Percentiles rank a stretch among this genome's conserved stretches.
Conservation (phyloP, 2,113 vertebrate genomes). For the Colossoma macropomum region DNA sequence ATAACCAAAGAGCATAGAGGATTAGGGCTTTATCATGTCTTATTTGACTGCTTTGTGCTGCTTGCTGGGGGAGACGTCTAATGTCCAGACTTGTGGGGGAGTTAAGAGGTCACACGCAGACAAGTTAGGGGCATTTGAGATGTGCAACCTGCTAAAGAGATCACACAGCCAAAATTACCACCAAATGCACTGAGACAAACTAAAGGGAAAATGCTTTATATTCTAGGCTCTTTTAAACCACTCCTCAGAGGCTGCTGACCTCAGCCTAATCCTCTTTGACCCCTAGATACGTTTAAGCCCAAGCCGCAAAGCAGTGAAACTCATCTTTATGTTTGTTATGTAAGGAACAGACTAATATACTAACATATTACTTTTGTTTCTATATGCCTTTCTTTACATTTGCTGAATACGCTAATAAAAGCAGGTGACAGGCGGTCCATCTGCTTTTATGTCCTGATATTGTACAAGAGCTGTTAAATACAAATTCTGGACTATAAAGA, state of each 20-base stretch:
- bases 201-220: conserved; percentile 41
- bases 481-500: conserved; percentile 54
- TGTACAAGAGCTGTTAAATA: conserved; percentile 47
- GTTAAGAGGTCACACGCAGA: conserved; percentile 57
- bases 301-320: conserved; percentile 27
- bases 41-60: conserved; percentile 32
- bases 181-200: conserved; percentile 49
- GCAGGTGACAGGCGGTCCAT: conserved; percentile 33
- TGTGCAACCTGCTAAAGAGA: conserved; percentile 58
- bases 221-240: conserved; percentile 46
- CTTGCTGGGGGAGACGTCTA: conserved; percentile 22
- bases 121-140: conserved; percentile 46
- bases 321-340: conserved; percentile 1
- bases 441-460: conserved; percentile 40
- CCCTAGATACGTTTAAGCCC: conserved; percentile 37
- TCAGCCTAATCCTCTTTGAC: conserved; percentile 58
- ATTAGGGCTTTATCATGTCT: conserved; percentile 36
- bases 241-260: conserved; percentile 49
- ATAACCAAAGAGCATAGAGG: conserved; percentile 41
- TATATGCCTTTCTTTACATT: not conserved
- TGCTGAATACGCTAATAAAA: conserved; percentile 21
- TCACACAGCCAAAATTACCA: conserved; percentile 51
- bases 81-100: conserved; percentile 51
- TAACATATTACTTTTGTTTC: not conserved
- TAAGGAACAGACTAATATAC: not conserved